Base-by-base conservation (phyloP, 2,113 vertebrate genomes). In the Natator depressus region DNA sequence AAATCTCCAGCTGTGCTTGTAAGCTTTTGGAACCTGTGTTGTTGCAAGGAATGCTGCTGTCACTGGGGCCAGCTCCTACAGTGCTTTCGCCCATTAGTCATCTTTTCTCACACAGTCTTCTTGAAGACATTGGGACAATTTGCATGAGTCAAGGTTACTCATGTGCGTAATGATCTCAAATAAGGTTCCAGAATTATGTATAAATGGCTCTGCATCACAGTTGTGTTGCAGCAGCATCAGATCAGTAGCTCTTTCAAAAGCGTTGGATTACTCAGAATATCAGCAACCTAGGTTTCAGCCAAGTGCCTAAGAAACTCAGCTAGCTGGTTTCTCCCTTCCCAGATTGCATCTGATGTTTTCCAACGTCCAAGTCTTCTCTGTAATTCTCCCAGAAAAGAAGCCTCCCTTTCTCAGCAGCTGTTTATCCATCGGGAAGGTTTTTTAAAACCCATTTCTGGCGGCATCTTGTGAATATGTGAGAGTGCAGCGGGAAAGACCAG, bases 1-100 rank as follows among this genome's bases (percentile, higher is more conserved):
- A 69, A 46, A 75, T 5, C 29, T 76, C 13, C 5, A 2, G 38
- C 75, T 76, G 5, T 17, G 62, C 62, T 35, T 65, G 62, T 17
- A 35, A 16, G 62, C 14, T 35, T 65, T 65, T 35, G 62, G 31
- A 65, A 65, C 62, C 69, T 55, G 38, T 16, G 6, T 27, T 24
- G 42, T 76, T 27, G 75, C 11, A 80, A 27, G 84, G 19, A 55
- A 47, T 3, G 2, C 50, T 1, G 0, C 27, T 92, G 53, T 27
- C 1, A 0, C 2, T n/a, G n/a, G 80, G 22, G 7, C 53, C 10
- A 13, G 3, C n/a, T 12, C 19, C 69, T 38, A 4, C 0, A 0
- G 0, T 38, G 31, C 55, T 25, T 80, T 10, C 27, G 22, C 55
- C 22, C 5, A 13, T 31, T 4, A 11, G 6, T 0, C 0, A 35